Evolutionary conservation across 2,888 invertebrate species (phyloP).

Genomic region (Eupithecia pulchellata): DNA sequence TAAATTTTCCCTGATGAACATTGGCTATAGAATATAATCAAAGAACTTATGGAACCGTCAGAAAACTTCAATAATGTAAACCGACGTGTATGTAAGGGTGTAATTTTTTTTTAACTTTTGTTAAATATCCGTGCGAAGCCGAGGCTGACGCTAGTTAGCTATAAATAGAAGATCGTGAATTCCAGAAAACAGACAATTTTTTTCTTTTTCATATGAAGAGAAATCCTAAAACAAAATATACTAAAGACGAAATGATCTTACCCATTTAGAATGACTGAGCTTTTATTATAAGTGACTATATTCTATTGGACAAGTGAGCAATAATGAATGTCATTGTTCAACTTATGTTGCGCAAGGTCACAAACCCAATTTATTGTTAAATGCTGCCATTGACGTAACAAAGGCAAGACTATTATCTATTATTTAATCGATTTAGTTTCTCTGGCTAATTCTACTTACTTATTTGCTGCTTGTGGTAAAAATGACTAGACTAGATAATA

Average conservation of each 20-base stretch:
- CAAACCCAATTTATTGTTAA: constrained; percentile 67
- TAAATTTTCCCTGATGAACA: too few relatives aligned
- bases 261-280: background rate
- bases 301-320: constrained; percentile 52
- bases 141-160: too few relatives aligned
- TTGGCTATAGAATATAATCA: too few relatives aligned
- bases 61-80: too few relatives aligned
- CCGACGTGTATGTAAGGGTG: too few relatives aligned
- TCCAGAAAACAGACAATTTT: too few relatives aligned
- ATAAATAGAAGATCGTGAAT: too few relatives aligned
- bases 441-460: constrained; percentile 13
- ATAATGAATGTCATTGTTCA: constrained; percentile 67
- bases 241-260: background rate
- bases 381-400: constrained; percentile 67
- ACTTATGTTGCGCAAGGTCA: constrained; percentile 64
- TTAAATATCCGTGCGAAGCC: too few relatives aligned
- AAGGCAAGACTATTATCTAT: constrained; percentile 55
- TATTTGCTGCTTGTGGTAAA: constrained; percentile 13
- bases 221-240: background rate
- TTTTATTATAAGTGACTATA: constrained; percentile 5
- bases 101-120: too few relatives aligned
- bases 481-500: constrained; percentile 13
- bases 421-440: constrained; percentile 46
- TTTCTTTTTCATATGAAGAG: too few relatives aligned
- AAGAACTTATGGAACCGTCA: too few relatives aligned